These are phyloP conservation scores for Echeneis naucrates DNA, from an alignment of 2,797 vertebrate species.

Conservation along the genomic window DNA sequence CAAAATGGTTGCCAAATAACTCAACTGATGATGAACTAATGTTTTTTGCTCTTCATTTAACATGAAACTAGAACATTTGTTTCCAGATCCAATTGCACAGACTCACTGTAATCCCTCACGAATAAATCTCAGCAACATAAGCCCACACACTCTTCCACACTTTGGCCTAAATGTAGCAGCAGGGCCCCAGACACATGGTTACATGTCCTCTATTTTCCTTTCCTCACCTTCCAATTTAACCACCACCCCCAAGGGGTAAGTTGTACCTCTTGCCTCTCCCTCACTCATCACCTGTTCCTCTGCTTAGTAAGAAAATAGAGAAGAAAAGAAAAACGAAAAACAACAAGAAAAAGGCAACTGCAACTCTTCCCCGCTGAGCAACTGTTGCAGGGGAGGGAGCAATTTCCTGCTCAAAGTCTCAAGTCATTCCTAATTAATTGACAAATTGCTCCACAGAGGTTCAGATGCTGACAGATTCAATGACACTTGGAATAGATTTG, in stretches of 20 bases:
- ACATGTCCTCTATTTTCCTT: constrained; percentile 16
- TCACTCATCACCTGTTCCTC: constrained; percentile 39
- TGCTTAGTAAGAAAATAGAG: constrained; percentile 24
- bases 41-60: constrained; percentile 3
- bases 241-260: constrained; percentile 34
- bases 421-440: constrained; percentile 60
- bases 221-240: constrained; percentile 32
- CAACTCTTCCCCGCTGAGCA: constrained; percentile 17
- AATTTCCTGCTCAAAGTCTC: constrained; percentile 34
- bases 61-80: constrained; percentile 19
- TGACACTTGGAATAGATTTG: constrained; percentile 36
- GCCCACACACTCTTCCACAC: constrained; percentile 38
- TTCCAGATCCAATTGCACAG: constrained; percentile 6
- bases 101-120: constrained; percentile 14
- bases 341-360: constrained; percentile 16
- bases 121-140: constrained; percentile 36
- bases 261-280: constrained; percentile 29
- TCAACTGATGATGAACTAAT: constrained; percentile 5
- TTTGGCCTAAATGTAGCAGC: constrained; percentile 41
- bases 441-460: constrained; percentile 45
- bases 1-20: background rate
- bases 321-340: background rate
- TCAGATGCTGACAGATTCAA: constrained; percentile 44
- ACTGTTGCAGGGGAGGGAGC: constrained; percentile 7
- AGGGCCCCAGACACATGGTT: constrained; percentile 9